phyloP scores from a whole-genome alignment of 2,888 invertebrate genomes.

The Heliconius charithonia region DNA sequence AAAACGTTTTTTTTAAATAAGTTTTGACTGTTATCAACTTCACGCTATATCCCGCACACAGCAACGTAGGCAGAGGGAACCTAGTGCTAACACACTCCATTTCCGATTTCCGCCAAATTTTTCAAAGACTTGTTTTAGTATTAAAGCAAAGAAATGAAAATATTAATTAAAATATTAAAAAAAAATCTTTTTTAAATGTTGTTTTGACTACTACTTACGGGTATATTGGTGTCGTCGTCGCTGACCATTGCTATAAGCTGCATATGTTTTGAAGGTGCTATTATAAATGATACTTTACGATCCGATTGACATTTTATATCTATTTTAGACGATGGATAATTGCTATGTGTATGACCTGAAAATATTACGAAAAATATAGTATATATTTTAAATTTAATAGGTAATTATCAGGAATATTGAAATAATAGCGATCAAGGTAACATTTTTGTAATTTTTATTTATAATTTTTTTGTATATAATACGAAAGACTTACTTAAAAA shows the following conservation, averaged over 20 bases:
- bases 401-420: background rate
- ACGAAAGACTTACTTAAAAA: constrained; percentile 11
- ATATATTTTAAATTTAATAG: background rate
- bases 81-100: too few species aligned
- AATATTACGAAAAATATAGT: background rate
- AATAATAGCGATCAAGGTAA: background rate
- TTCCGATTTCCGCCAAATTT: too few species aligned
- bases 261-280: constrained; percentile 39
- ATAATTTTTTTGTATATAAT: too few species aligned
- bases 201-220: background rate
- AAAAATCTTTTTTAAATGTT: too few species aligned
- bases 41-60: too few species aligned
- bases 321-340: constrained; percentile 27
- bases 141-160: too few species aligned
- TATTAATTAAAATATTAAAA: too few species aligned
- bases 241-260: constrained; percentile 6
- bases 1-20: background rate
- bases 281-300: constrained; percentile 41
- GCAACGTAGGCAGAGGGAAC: too few species aligned
- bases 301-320: constrained; percentile 48
- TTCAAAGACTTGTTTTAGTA: too few species aligned
- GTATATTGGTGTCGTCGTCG: background rate
- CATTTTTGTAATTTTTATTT: background rate
- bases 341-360: constrained; percentile 20
- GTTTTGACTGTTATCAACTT: too few species aligned